A percentile compares a stretch with the other conserved stretches of the same genome.
These are phyloP conservation scores for Umimayanthus chanpuru DNA, from an alignment of 92 coral and sea anemone genomes.

Conservation along the genomic window DNA sequence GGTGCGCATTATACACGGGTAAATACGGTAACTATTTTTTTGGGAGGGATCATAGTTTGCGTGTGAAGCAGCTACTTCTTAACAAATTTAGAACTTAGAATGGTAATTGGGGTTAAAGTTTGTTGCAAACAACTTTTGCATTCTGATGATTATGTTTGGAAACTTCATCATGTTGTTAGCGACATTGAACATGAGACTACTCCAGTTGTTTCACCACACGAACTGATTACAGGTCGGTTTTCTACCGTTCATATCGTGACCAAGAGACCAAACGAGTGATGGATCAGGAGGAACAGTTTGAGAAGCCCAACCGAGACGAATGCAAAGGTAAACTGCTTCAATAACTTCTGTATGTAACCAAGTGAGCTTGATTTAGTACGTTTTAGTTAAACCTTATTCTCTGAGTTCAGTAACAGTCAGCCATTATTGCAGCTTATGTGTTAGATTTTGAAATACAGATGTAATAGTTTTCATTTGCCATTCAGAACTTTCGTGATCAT, in stretches of 20 bases:
- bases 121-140: background rate
- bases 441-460: background rate
- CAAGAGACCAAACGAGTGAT: slow-evolving; percentile 95
- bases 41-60: no score
- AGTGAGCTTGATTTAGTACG: background rate
- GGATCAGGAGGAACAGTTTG: slow-evolving; percentile 97
- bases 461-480: background rate
- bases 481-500: no score
- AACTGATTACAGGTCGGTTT: slow-evolving; percentile 74
- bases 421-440: background rate
- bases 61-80: no score
- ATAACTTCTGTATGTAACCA: no score
- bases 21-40: no score
- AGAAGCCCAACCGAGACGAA: slow-evolving; percentile 91
- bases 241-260: slow-evolving; percentile 98
- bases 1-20: no score
- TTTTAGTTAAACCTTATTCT: background rate
- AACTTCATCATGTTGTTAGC: no score
- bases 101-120: no score
- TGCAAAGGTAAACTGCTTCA: slow-evolving; percentile 66
- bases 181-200: background rate
- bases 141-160: background rate
- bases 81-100: no score
- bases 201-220: background rate
- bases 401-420: background rate